phyloP scores from a whole-genome alignment of 2,888 invertebrate genomes.

The Dioctria linearis region DNA sequence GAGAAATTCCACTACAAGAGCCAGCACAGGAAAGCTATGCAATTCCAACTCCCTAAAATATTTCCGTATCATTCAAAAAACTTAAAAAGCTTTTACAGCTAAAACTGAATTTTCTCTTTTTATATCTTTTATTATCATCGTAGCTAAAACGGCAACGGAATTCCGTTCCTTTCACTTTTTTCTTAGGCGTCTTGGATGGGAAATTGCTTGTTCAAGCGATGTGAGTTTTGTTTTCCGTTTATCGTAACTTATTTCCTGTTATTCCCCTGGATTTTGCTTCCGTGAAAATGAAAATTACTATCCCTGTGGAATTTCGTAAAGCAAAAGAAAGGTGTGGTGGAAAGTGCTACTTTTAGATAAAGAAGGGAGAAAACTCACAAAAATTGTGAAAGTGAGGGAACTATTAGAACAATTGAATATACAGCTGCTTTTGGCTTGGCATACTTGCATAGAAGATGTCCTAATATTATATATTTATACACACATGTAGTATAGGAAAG shows the following conservation, averaged over 20 bases:
- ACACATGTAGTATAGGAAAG: too few relatives aligned
- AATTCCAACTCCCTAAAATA: conserved; percentile 2
- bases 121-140: not conserved
- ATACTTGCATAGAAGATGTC: too few relatives aligned
- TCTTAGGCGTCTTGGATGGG: conserved; percentile 17
- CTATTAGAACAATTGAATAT: too few relatives aligned
- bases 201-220: conserved; percentile 54
- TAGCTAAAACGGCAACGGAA: conserved; percentile 15
- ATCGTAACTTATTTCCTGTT: conserved; percentile 54
- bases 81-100: conserved; percentile 18
- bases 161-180: conserved; percentile 15
- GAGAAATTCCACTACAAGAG: not conserved
- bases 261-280: conserved; percentile 29
- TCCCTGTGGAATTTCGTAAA: too few relatives aligned
- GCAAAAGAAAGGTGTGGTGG: too few relatives aligned
- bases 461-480: too few relatives aligned
- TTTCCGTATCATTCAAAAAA: conserved; percentile 23
- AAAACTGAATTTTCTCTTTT: conserved; percentile 11
- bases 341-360: too few relatives aligned
- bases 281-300: conserved; percentile 1
- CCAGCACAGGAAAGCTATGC: not conserved
- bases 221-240: conserved; percentile 58
- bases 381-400: too few relatives aligned
- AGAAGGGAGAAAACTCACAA: too few relatives aligned
- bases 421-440: too few relatives aligned